Evolutionary conservation across 2,888 invertebrate genomes (phyloP), one percentile per base, ranked within the genome.

Genomic region (Eristalinus sepulchralis): DNA sequence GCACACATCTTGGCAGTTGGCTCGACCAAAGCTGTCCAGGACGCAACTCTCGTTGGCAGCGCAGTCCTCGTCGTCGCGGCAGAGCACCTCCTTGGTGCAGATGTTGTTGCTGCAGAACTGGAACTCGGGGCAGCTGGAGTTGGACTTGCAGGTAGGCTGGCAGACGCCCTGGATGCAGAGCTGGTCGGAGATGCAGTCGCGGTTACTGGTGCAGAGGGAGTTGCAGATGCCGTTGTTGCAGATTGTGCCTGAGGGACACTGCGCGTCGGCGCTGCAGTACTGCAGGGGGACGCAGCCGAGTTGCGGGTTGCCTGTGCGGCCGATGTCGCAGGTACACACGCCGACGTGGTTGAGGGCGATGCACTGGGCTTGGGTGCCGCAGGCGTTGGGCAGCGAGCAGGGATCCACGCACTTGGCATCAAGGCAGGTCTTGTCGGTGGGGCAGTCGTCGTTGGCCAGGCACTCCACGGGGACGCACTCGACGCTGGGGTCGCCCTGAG

Each of bases 141-240:
- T 97, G 10, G 95, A 94, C 89, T 95, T 95, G 90, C 98, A 98
- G 2, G 97, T 96, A 24, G 97, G 95, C 90, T 97, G 96, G 90
- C 98, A 98, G n/a, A 96, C 95, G 11, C 95, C 95, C 91, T 97
- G 96, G 81, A 98, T 95, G 90, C 98, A 98, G 13, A 97, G 93
- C 93, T 98, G 97, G 89, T 97, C 96, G 17, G 95, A 94, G 73
- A 97, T 95, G 90, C 98, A 98, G 89, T 98, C 97, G 86, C 97
- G 94, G 22, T 96, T 95, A 89, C 95, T 96, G 88, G 95, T 94
- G 90, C 98, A 98, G 20, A 96, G 92, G 13, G 97, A 96, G 94
- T 92, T 90, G 90, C 97, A 97, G 85, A 97, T 94, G 80, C 97
- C 97, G 88, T 96, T 96, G 83, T 96, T 94, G 90, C 98, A 98